Percentiles rank a stretch among this genome's conserved stretches.
Evolutionary conservation across 1,140 invertebrate genomes (phyloP).

Genomic region (Hylaeus volcanicus): DNA sequence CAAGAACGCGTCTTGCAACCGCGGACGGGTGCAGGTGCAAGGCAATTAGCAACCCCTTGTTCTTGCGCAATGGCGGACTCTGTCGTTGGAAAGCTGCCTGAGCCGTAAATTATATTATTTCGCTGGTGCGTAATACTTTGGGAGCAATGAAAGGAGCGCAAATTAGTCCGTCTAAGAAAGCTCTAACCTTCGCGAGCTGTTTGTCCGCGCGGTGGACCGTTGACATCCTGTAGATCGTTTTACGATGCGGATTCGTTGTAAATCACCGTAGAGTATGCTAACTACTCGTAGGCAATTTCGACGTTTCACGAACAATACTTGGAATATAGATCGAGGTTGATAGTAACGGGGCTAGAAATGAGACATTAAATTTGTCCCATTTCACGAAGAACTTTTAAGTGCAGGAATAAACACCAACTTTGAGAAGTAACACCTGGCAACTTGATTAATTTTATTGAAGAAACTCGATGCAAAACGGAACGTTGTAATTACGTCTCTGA

Average conservation of each 20-base stretch:
- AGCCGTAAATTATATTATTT: conserved; percentile 42
- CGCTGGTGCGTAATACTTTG: neutral
- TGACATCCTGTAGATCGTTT: neutral
- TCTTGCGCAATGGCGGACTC: conserved; percentile 31
- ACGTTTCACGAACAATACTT: no score
- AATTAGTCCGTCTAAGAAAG: conserved; percentile 18
- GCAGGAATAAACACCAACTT: no score
- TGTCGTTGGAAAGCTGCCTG: conserved; percentile 3
- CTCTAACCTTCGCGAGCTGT: neutral
- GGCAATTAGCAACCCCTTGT: conserved; percentile 47
- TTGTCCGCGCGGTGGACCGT: neutral
- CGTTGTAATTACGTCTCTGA: no score
- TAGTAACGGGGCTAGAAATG: no score
- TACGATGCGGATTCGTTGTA: no score
- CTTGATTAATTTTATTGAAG: no score
- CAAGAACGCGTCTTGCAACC: conserved; percentile 38
- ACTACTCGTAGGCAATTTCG: no score
- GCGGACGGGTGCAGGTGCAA: conserved; percentile 44
- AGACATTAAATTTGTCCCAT: no score
- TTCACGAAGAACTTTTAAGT: no score
- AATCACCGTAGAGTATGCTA: neutral
- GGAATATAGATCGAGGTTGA: no score
- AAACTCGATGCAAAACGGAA: no score
- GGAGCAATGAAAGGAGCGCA: conserved; percentile 4
- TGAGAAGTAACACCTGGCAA: no score